Conservation (phyloP, 2,113 vertebrate species). For the Peucedramus taeniatus region DNA sequence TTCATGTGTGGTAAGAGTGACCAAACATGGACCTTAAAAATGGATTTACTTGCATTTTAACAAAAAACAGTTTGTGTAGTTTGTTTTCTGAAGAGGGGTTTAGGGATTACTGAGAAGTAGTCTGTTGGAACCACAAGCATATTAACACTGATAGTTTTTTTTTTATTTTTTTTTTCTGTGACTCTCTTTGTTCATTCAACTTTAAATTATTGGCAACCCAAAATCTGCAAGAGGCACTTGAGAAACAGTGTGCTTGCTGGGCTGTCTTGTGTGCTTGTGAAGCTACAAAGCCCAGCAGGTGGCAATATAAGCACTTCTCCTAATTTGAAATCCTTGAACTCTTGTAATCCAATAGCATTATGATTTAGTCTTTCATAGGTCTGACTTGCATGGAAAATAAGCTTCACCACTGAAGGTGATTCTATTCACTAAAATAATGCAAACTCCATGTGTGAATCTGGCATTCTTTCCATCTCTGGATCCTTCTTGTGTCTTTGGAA, state of each 20-base stretch:
- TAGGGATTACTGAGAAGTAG: not conserved
- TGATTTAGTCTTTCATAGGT: not conserved
- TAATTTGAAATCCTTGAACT: not conserved
- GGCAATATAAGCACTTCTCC: conserved; percentile 66
- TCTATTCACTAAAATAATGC: conserved; percentile 28
- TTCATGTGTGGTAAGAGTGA: not conserved
- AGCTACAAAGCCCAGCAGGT: conserved; percentile 61
- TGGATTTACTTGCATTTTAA: conserved; percentile 16
- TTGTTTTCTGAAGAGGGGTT: not conserved
- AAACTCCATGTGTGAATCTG: not conserved
- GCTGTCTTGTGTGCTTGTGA: not conserved
- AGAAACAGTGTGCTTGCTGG: not conserved
- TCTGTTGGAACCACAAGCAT: not conserved
- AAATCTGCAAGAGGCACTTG: not conserved
- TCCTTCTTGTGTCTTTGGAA: not conserved
- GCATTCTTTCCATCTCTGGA: not conserved
- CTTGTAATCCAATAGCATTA: not conserved
- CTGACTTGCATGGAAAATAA: conserved; percentile 14
- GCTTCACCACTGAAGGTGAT: not conserved
- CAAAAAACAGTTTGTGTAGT: not conserved
- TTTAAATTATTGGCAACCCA: not conserved
- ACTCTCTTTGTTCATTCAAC: not conserved
- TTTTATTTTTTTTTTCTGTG: not conserved
- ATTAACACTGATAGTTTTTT: not conserved
- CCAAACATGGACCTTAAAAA: not conserved